Base-by-base conservation (phyloP, 1,140 invertebrate genomes). In the Conus ventricosus region DNA sequence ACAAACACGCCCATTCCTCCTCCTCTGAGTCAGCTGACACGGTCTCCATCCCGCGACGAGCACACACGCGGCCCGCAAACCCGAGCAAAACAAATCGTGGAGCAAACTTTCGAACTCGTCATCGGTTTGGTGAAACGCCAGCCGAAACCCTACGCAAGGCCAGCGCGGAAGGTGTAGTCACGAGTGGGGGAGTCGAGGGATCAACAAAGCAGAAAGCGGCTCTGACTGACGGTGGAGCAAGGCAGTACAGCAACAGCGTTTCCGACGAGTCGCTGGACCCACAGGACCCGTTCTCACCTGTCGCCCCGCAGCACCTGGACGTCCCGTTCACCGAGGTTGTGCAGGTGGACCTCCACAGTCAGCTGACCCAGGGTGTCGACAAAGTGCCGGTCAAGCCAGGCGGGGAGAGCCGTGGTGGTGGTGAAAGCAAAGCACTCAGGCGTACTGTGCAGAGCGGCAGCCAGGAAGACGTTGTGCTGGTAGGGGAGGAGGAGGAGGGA, bases 71-170 rank as follows among this genome's bases (percentile, higher is more conserved):
- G 67, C 67, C 67, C 67, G 67, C 67, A 20, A 71, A 71, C 67
- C 15, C 57, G 57, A 71, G 67, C 11, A n/a, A 71, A 71, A 71
- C 67, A n/a, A 71, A 71, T 71, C 67, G 67, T 20, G 67, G 23
- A 71, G 67, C 11, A 71, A 20, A 71, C 67, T 71, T 71, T 71
- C 67, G 7, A 71, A 71, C 67, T 71, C 11, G 67, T 71, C 67
- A 71, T 71, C 67, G 67, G 67, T 71, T 71, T 71, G 67, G 67
- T 20, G 67, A 71, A 71, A 71, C 67, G 67, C 67, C 67, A 71
- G 23, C 67, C 67, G 67, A 71, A 71, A 71, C 6, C 67, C 6
- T 1, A 71, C 67, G 7, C 67, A 11, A 71, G 23, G 67, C 67
- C 20, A 23, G 20, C 17, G 67, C 67, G 67, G 67, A 71, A n/a